Conservation (phyloP, 2,113 vertebrate species). For the Balaenoptera acutorostrata region DNA sequence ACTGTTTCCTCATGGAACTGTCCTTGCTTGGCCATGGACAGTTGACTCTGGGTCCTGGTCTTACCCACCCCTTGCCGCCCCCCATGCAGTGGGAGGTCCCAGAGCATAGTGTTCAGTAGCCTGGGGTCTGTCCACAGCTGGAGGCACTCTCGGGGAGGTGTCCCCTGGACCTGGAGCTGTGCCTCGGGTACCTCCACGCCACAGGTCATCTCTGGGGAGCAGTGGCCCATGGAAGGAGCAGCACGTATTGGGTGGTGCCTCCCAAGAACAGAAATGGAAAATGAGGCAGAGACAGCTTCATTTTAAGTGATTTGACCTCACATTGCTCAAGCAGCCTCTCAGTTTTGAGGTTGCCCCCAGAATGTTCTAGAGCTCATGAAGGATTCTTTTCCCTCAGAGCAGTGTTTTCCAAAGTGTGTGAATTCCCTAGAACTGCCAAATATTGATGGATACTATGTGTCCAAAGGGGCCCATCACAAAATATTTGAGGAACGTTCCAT, state of each 20-base stretch:
- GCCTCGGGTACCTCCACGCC: fast-evolving
- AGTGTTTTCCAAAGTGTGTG: not conserved
- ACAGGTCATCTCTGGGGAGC: not conserved
- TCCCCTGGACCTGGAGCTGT: not conserved
- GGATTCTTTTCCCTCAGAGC: not conserved
- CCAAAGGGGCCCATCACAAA: not conserved
- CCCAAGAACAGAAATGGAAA: not conserved
- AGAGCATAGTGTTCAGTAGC: not conserved
- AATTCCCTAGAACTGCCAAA: not conserved
- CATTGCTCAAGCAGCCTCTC: not conserved
- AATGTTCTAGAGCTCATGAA: not conserved
- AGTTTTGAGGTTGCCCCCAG: not conserved
- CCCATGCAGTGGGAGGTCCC: not conserved
- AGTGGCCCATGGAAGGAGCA: not conserved
- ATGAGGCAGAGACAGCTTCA: not conserved
- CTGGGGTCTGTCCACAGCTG: not conserved
- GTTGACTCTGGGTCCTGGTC: too few relatives aligned
- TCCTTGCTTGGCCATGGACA: not conserved
- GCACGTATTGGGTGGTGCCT: too few relatives aligned
- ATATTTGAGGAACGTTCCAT: not conserved
- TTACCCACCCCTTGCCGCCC: too few relatives aligned
- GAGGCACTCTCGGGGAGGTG: not conserved
- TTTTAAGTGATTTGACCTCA: not conserved
- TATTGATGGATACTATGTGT: not conserved
- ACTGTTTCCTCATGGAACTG: not conserved